phyloP scores from a whole-genome alignment of 2,113 vertebrate genomes.

The Diadophis punctatus region DNA sequence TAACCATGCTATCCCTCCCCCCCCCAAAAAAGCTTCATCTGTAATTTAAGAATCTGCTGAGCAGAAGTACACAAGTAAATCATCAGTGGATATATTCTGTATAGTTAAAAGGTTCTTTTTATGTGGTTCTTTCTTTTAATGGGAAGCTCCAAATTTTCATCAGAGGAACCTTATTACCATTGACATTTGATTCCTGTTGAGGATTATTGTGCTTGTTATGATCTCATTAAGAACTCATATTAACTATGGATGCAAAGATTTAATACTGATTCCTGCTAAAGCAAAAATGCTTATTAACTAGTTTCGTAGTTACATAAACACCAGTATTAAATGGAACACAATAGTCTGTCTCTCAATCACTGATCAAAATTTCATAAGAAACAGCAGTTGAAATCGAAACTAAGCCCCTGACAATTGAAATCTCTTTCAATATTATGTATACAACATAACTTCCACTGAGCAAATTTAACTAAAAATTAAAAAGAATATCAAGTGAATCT shows the following conservation, averaged over 20 bases:
- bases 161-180: background rate
- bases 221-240: background rate
- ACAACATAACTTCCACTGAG: background rate
- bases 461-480: background rate
- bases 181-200: background rate
- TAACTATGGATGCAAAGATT: background rate
- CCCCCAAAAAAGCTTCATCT: accelerated
- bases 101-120: background rate
- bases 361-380: background rate
- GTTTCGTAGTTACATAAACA: background rate
- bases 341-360: background rate
- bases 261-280: background rate
- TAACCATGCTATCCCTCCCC: background rate
- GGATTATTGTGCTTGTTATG: background rate
- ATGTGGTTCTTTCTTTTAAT: background rate
- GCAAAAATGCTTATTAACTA: background rate
- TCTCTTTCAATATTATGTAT: background rate
- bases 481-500: background rate
- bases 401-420: background rate
- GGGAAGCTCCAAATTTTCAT: background rate
- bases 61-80: constrained; percentile 1
- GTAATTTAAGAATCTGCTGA: background rate
- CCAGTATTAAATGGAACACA: background rate
- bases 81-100: background rate
- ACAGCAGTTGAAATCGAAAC: background rate